These are phyloP conservation scores for Mustela lutreola DNA, from an alignment of 2,113 vertebrate species.

Conservation along the genomic window DNA sequence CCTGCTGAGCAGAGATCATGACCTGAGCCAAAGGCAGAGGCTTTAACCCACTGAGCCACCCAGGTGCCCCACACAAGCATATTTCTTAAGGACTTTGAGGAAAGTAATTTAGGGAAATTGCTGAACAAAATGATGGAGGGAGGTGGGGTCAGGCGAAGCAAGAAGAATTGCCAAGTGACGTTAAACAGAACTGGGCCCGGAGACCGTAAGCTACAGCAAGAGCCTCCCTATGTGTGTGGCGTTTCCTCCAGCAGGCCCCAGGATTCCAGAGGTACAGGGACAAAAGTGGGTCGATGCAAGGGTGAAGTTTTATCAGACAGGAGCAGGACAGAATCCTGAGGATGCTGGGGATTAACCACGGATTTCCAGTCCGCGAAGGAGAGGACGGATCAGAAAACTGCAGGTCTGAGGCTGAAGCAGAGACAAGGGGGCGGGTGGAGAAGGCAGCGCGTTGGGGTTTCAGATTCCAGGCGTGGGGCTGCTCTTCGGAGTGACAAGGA, in stretches of 20 bases:
- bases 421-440: not conserved
- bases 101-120: not conserved
- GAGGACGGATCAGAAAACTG: not conserved
- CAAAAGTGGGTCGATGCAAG: no score
- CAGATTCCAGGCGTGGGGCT: not conserved
- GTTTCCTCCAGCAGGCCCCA: not conserved
- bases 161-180: not conserved
- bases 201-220: not conserved
- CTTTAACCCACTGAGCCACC: no score
- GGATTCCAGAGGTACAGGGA: not conserved
- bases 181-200: not conserved
- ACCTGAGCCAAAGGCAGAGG: no score
- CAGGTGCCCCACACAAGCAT: not conserved
- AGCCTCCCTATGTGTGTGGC: accelerated
- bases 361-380: not conserved
- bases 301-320: not conserved
- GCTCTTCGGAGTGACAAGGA: not conserved
- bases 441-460: accelerated
- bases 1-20: no score
- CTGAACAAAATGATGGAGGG: not conserved
- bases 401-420: not conserved
- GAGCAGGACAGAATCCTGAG: accelerated
- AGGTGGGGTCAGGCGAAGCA: not conserved
- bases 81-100: not conserved
- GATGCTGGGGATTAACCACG: not conserved